Percentiles rank a stretch among this genome's conserved stretches.
phyloP scores from a whole-genome alignment of 2,888 invertebrate genomes.

The Limnephilus lunatus region DNA sequence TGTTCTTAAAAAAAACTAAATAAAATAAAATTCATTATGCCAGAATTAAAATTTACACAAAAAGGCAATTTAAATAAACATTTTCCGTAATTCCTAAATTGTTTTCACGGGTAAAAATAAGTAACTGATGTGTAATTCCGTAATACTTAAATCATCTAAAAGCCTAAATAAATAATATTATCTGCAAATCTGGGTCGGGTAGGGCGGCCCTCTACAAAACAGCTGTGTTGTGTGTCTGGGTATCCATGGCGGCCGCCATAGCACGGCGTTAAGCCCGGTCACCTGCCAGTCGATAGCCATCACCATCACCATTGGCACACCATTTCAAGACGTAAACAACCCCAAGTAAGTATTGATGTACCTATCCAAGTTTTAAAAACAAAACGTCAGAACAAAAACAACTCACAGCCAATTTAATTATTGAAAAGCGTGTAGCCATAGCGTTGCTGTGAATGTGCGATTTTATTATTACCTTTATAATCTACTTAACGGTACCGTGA shows the following conservation, averaged over 20 bases:
- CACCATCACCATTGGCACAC: background rate
- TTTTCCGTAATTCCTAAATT: background rate
- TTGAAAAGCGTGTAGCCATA: no score
- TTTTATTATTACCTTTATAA: no score
- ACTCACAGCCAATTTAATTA: no score
- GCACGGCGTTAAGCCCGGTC: background rate
- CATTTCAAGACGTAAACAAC: background rate
- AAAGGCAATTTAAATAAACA: no score
- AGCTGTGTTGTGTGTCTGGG: constrained; percentile 29
- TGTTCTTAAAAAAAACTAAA: no score
- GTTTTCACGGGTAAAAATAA: background rate
- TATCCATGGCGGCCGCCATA: constrained; percentile 40
- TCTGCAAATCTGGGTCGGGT: background rate
- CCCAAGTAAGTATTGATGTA: background rate
- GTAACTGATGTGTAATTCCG: no score
- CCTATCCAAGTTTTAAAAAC: background rate
- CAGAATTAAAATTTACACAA: no score
- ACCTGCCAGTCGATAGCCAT: background rate
- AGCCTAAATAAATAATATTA: background rate
- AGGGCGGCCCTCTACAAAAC: background rate
- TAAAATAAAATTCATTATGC: no score
- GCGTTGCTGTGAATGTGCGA: no score
- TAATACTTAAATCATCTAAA: background rate
- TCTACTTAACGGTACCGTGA: no score
- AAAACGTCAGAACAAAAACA: no score